A percentile compares a stretch with the other conserved stretches of the same genome.
Conservation (phyloP, 2,888 invertebrate species). For the Tenthredo distinguenda region DNA sequence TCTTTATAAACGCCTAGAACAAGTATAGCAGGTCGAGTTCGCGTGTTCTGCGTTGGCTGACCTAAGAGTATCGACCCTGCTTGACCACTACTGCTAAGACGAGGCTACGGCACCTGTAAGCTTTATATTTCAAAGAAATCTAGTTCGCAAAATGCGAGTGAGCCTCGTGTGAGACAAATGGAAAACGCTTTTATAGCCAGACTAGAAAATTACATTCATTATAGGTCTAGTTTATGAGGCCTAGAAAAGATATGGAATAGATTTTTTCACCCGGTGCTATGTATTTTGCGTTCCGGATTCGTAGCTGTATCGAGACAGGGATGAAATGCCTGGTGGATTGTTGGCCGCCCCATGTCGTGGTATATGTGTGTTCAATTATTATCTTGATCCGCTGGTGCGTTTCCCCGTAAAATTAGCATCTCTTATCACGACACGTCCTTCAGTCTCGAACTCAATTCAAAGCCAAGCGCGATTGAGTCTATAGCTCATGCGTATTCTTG, state of each 20-base stretch:
- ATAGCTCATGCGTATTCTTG: neutral
- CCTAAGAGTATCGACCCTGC: constrained; percentile 65
- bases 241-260: constrained; percentile 8
- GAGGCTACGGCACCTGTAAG: constrained; percentile 54
- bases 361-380: constrained; percentile 4
- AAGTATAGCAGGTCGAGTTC: constrained; percentile 28
- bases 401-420: constrained; percentile 34
- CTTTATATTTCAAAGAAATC: constrained; percentile 58
- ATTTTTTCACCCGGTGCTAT: neutral
- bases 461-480: neutral
- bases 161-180: constrained; percentile 13
- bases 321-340: neutral
- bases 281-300: neutral
- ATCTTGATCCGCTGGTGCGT: constrained; percentile 42
- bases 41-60: constrained; percentile 61
- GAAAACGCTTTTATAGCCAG: neutral
- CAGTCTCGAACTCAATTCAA: constrained; percentile 10
- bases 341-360: neutral
- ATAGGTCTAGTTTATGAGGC: neutral
- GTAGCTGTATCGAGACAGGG: neutral
- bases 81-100: constrained; percentile 64
- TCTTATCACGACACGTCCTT: constrained; percentile 36
- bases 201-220: neutral
- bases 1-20: constrained; percentile 29
- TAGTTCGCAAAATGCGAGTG: constrained; percentile 57